Base-by-base conservation (phyloP, 30 jellyfish, hydroid and myxozoan species). In the Pelagia noctiluca region DNA sequence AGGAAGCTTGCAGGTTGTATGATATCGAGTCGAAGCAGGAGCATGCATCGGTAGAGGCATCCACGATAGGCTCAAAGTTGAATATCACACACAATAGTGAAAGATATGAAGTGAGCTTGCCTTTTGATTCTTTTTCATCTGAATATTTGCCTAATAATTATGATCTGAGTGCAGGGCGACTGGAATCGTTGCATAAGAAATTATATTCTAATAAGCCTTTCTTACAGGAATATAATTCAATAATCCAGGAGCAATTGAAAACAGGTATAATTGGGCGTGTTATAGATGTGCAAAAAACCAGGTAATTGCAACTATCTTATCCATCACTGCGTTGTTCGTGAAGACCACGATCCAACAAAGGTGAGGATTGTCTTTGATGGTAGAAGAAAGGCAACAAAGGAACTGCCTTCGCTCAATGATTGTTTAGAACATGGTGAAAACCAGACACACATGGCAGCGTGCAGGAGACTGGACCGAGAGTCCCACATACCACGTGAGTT, bases 41-140 rank as follows among this genome's bases (percentile, higher is more conserved):
- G 24, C 3, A 21, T 1, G 22, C 37, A 47, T 21, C 13, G 33
- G 32, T 11, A 36, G 71, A n/a, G 29, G 11, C 70, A 42, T 31
- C 36, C 80, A 57, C 32, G 38, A 68, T 46, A 42, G 30, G 22
- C 33, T 50, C 71, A 11, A 79, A 83, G 71, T 69, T 67, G 62
- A 37, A 68, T 19, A 57, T 23, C 7, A 34, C 57, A 32, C 46
- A 61, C 24, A 65, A 37, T 13, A n/a, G n/a, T n/a, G n/a, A n/a
- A n/a, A 68, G 80, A 28, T 68, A 67, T 24, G 85, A 48, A 50
- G 93, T 83, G 57, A 83, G 93, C 67, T 66, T 83, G 16, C 87
- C 93, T 53, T n/a, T n/a, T n/a, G n/a, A n/a, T n/a, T n/a, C n/a
- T n/a, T 67, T 76, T 76, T 30, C 34, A 50, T 33, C 19, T 57